Conservation (phyloP, 2,797 vertebrate species). For the Meriones psammophilus region DNA sequence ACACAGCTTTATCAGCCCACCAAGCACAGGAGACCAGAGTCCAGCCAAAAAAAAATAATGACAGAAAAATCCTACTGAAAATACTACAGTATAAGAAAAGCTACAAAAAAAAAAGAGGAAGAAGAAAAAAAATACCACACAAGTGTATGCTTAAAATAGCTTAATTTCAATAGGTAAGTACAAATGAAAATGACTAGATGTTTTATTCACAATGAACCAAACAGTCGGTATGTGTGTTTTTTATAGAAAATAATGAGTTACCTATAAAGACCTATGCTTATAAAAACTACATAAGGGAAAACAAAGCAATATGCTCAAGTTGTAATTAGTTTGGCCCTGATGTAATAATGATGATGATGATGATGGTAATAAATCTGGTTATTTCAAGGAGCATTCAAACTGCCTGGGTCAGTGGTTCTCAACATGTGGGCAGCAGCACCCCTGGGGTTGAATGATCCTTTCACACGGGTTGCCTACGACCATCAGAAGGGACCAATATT, state of each 20-base stretch:
- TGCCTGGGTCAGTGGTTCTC: not conserved
- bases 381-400: not conserved
- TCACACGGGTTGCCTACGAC: not conserved
- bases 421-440: not conserved
- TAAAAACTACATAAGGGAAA: conserved; percentile 44
- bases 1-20: conserved; percentile 79
- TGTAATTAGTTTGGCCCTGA: conserved; percentile 5
- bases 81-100: conserved; percentile 7
- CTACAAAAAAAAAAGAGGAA: conserved; percentile 14
- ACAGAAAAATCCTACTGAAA: not conserved
- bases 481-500: not conserved
- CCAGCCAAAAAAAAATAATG: conserved; percentile 20
- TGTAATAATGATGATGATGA: not conserved
- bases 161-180: not conserved
- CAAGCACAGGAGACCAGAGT: not conserved
- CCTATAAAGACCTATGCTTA: not conserved
- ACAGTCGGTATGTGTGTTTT: not conserved
- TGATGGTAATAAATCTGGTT: not conserved
- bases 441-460: too few relatives aligned
- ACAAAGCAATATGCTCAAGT: not conserved
- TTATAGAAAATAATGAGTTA: conserved; percentile 23
- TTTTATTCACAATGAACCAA: conserved; percentile 64
- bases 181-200: conserved; percentile 58
- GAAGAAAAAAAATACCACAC: not conserved
- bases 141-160: not conserved